phyloP scores from a whole-genome alignment of 1,140 invertebrate genomes.

The Neomicropteryx cornuta region DNA sequence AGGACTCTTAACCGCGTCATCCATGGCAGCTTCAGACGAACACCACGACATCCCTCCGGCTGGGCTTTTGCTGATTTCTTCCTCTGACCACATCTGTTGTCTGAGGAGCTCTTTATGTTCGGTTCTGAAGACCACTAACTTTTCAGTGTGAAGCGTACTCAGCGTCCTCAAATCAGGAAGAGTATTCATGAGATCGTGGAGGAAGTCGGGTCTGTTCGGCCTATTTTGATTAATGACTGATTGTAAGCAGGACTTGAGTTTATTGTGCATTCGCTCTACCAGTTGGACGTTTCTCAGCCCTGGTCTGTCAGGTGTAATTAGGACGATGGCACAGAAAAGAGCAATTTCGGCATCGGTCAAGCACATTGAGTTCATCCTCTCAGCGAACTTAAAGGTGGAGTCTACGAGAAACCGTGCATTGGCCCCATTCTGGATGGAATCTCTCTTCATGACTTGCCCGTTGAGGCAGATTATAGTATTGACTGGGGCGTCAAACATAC shows the following conservation, averaged over 20 bases:
- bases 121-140: constrained; percentile 84
- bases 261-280: constrained; percentile 85
- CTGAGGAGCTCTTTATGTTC: constrained; percentile 72
- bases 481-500: constrained; percentile 85
- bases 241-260: constrained; percentile 75
- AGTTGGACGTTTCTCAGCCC: constrained; percentile 85
- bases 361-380: constrained; percentile 80
- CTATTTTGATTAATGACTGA: constrained; percentile 82
- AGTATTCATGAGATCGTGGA: constrained; percentile 83
- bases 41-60: constrained; percentile 51
- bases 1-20: constrained; percentile 71
- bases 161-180: constrained; percentile 89
- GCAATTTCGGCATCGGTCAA: constrained; percentile 88
- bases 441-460: constrained; percentile 80
- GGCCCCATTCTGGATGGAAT: constrained; percentile 79
- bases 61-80: constrained; percentile 50
- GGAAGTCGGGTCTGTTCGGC: constrained; percentile 64
- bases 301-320: constrained; percentile 88
- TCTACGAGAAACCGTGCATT: constrained; percentile 92
- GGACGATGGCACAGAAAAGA: constrained; percentile 88
- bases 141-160: constrained; percentile 93
- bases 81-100: constrained; percentile 54
- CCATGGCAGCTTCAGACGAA: constrained; percentile 56
- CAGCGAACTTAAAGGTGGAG: constrained; percentile 95
- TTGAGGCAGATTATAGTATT: constrained; percentile 89